These are phyloP conservation scores for Equus przewalskii DNA, from an alignment of 2,113 vertebrate genomes.

Conservation along the genomic window DNA sequence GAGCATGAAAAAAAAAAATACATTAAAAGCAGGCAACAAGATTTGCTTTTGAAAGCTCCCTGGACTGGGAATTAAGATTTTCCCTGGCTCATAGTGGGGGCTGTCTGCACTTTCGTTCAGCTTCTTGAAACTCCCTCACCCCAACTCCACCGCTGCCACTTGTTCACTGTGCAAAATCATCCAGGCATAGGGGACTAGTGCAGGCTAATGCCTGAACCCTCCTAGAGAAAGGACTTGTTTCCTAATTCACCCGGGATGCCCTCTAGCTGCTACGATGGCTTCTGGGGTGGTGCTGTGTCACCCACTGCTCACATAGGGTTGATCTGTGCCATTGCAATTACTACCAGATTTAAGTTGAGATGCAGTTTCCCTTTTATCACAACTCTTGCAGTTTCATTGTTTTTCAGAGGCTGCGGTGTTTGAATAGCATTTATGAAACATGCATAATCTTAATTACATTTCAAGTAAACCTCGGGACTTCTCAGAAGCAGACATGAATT, in stretches of 20 bases:
- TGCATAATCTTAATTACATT: not conserved
- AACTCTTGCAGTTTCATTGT: not conserved
- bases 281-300: not conserved
- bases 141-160: too few species aligned
- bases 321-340: not conserved
- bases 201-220: not conserved
- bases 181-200: not conserved
- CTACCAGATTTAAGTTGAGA: not conserved
- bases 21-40: slow-evolving; percentile 30
- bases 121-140: too few species aligned
- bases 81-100: not conserved
- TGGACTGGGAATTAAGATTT: not conserved
- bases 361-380: not conserved
- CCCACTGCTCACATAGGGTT: not conserved
- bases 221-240: not conserved
- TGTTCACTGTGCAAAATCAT: not conserved
- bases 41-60: not conserved
- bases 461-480: not conserved
- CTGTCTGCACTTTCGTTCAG: too few species aligned
- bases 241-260: not conserved
- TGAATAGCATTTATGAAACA: not conserved
- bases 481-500: not conserved
- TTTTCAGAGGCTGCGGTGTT: not conserved
- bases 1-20: slow-evolving; percentile 33
- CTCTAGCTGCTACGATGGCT: not conserved